These are phyloP conservation scores for Papilio gigon DNA, from an alignment of 2,888 invertebrate species.

Conservation along the genomic window DNA sequence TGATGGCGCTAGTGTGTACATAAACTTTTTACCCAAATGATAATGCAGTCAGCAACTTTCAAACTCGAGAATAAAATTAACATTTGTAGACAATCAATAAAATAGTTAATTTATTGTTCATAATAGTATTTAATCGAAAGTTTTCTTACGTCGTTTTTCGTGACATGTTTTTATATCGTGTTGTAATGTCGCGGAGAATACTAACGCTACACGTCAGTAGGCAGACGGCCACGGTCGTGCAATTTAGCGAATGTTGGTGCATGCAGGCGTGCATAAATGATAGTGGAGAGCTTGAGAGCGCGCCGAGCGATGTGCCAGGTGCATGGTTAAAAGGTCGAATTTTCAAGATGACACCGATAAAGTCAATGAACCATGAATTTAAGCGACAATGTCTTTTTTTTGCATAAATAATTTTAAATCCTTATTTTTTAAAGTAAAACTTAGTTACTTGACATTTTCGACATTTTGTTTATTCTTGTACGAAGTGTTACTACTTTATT, in stretches of 20 bases:
- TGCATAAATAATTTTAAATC: neutral
- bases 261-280: slow-evolving; percentile 47
- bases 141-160: slow-evolving; percentile 10
- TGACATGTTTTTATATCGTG: slow-evolving; percentile 65
- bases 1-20: slow-evolving; percentile 72
- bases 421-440: neutral
- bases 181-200: slow-evolving; percentile 54
- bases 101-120: slow-evolving; percentile 5
- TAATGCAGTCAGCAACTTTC: neutral
- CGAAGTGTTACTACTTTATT: neutral
- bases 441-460: neutral
- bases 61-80: neutral
- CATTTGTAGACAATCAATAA: slow-evolving; percentile 5
- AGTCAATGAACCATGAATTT: slow-evolving; percentile 33
- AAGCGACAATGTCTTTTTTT: neutral
- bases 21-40: slow-evolving; percentile 38
- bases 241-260: slow-evolving; percentile 38
- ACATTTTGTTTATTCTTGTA: neutral
- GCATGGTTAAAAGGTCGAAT: slow-evolving; percentile 33
- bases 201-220: slow-evolving; percentile 28
- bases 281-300: slow-evolving; percentile 38
- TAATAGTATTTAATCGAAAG: slow-evolving; percentile 2
- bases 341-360: slow-evolving; percentile 32
- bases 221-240: slow-evolving; percentile 23
- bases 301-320: slow-evolving; percentile 36